Percentiles rank a stretch among this genome's conserved stretches.
phyloP scores from a whole-genome alignment of 2,797 vertebrate species.

The Pampus argenteus region DNA sequence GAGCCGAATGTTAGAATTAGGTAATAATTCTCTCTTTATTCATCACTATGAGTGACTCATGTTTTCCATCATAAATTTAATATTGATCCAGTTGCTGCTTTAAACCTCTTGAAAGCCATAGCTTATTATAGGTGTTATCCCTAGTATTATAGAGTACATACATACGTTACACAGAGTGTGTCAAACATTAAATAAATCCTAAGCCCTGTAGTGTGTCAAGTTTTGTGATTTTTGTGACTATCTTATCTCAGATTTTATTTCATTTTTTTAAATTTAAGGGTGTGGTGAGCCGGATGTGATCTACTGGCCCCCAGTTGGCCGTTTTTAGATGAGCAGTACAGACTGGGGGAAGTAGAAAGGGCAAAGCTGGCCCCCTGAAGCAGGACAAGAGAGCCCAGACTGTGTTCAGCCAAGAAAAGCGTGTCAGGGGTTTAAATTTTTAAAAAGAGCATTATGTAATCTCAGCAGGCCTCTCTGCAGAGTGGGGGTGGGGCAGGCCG shows the following conservation, averaged over 20 bases:
- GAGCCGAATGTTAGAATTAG: too few relatives aligned
- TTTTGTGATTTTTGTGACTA: too few relatives aligned
- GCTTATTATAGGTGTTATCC: neutral
- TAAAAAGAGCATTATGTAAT: constrained; percentile 77
- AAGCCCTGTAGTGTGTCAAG: too few relatives aligned
- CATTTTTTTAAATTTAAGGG: too few relatives aligned
- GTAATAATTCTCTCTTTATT: neutral
- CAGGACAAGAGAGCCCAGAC: constrained; percentile 49
- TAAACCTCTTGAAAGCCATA: neutral
- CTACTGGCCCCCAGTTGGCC: constrained; percentile 18
- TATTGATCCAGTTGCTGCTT: too few relatives aligned
- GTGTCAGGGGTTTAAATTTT: constrained; percentile 72
- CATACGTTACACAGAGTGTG: neutral
- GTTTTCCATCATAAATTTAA: neutral
- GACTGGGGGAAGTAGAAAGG: constrained; percentile 30
- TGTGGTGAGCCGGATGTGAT: constrained; percentile 36
- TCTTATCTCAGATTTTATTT: too few relatives aligned
- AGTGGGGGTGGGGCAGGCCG: constrained; percentile 24
- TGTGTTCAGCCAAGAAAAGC: constrained; percentile 73
- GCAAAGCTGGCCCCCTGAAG: constrained; percentile 49
- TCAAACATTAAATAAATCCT: neutral
- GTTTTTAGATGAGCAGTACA: constrained; percentile 46
- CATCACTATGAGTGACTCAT: neutral
- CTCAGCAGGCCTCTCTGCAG: constrained; percentile 59
- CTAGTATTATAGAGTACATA: too few relatives aligned